Percentiles rank a stretch among this genome's conserved stretches.
phyloP scores from a whole-genome alignment of 2,888 invertebrate genomes.

The Isoperla grammatica region DNA sequence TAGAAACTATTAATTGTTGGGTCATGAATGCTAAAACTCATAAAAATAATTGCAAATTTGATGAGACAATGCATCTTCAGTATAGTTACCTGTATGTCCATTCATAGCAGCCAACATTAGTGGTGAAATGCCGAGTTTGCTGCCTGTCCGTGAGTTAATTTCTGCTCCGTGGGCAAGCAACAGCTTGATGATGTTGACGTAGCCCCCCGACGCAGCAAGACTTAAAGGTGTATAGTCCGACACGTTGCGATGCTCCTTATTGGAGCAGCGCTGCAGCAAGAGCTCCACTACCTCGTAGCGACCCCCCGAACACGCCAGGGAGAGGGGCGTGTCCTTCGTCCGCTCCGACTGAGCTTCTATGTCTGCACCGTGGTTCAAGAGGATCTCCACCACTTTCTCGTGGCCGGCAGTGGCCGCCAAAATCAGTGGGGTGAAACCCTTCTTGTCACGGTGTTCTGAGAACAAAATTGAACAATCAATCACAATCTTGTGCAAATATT shows the following conservation, averaged over 20 bases:
- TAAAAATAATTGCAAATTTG: too few species aligned
- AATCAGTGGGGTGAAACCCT: conserved; percentile 96
- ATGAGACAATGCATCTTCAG: too few species aligned
- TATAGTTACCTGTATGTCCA: conserved; percentile 75
- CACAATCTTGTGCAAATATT: neutral
- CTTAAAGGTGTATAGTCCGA: conserved; percentile 99
- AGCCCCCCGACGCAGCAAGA: conserved; percentile 96
- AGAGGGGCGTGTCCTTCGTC: conserved; percentile 97
- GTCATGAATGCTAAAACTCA: too few species aligned
- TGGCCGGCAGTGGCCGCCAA: conserved; percentile 96
- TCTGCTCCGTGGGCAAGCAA: conserved; percentile 92
- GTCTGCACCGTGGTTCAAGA: conserved; percentile 91
- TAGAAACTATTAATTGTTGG: too few species aligned
- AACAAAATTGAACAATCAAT: neutral
- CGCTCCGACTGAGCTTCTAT: conserved; percentile 98
- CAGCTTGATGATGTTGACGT: conserved; percentile 95
- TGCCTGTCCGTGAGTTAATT: conserved; percentile 95
- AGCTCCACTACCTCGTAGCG: conserved; percentile 94
- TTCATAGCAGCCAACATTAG: conserved; percentile 99
- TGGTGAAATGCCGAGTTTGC: conserved; percentile 96
- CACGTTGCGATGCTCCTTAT: conserved; percentile 97
- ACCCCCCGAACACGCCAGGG: conserved; percentile 95
- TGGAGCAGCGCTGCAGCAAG: conserved; percentile 80
- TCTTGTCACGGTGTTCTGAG: conserved; percentile 94
- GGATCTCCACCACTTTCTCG: conserved; percentile 84